Conservation (phyloP, 2,113 vertebrate species). For the Nothobranchius kuhntae region DNA sequence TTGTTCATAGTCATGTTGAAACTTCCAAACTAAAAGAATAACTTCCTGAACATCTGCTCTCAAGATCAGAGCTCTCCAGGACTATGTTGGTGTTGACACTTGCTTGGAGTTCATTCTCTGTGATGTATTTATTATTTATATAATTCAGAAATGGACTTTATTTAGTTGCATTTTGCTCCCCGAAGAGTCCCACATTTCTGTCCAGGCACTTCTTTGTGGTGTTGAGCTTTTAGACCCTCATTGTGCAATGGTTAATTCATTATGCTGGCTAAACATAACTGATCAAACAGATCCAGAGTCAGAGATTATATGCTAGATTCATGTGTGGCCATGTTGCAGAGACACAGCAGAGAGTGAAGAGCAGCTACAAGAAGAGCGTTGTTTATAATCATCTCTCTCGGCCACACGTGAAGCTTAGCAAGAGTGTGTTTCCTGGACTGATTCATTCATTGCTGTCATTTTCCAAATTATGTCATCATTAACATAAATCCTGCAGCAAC, state of each 20-base stretch:
- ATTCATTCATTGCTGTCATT: conserved; percentile 67
- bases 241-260: neutral
- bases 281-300: conserved; percentile 40
- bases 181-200: conserved; percentile 65
- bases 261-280: neutral
- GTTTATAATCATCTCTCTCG: conserved; percentile 76
- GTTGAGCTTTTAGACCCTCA: neutral
- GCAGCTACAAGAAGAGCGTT: conserved; percentile 73
- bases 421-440: conserved; percentile 79
- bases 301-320: conserved; percentile 2
- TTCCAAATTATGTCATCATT: conserved; percentile 67
- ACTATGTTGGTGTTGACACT: conserved; percentile 73
- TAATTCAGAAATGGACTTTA: conserved; percentile 64
- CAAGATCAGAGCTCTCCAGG: conserved; percentile 68
- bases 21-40: conserved; percentile 60
- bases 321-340: conserved; percentile 11
- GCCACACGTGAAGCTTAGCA: conserved; percentile 75
- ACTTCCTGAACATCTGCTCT: conserved; percentile 81
- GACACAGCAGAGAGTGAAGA: conserved; percentile 38
- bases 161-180: conserved; percentile 74
- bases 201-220: conserved; percentile 59
- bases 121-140: conserved; percentile 75
- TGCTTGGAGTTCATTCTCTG: conserved; percentile 61
- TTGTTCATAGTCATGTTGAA: conserved; percentile 50
- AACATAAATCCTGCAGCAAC: conserved; percentile 31